phyloP scores from a whole-genome alignment of 2,797 vertebrate genomes.

The Mormyrops attenuatus region DNA sequence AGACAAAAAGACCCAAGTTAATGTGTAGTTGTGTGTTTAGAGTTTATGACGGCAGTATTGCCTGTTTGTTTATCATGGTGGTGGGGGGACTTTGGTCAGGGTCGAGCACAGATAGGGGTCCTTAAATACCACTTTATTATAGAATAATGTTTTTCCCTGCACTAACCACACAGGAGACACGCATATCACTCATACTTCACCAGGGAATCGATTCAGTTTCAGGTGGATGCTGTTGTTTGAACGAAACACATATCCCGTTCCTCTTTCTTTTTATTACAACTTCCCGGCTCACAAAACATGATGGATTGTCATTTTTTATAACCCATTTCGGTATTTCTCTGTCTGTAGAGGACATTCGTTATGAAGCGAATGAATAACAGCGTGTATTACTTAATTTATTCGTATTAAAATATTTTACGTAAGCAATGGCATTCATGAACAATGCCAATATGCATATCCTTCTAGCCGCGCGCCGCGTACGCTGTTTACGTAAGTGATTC shows the following conservation, averaged over 20 bases:
- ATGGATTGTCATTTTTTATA: background rate
- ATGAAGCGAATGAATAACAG: background rate
- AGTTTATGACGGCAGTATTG: constrained; percentile 19
- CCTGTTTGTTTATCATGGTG: constrained; percentile 11
- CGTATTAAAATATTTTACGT: background rate
- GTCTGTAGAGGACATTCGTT: background rate
- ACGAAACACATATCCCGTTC: background rate
- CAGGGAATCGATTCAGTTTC: background rate
- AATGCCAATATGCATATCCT: background rate
- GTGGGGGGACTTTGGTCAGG: constrained; percentile 16
- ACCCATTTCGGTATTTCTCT: background rate
- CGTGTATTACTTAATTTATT: background rate
- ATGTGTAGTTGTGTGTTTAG: constrained; percentile 21
- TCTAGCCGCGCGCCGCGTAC: background rate
- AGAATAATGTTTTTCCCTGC: constrained; percentile 7
- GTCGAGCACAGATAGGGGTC: constrained; percentile 15
- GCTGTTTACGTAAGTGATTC: background rate
- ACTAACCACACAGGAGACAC: background rate
- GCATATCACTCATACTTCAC: background rate
- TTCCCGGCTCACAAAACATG: background rate
- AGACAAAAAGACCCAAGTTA: constrained; percentile 23
- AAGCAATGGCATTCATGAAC: background rate
- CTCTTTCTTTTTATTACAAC: background rate
- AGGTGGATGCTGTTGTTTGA: background rate
- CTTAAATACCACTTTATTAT: constrained; percentile 23